These are phyloP conservation scores for Spheniscus mendiculus DNA, from an alignment of 2,113 vertebrate species.

Conservation along the genomic window DNA sequence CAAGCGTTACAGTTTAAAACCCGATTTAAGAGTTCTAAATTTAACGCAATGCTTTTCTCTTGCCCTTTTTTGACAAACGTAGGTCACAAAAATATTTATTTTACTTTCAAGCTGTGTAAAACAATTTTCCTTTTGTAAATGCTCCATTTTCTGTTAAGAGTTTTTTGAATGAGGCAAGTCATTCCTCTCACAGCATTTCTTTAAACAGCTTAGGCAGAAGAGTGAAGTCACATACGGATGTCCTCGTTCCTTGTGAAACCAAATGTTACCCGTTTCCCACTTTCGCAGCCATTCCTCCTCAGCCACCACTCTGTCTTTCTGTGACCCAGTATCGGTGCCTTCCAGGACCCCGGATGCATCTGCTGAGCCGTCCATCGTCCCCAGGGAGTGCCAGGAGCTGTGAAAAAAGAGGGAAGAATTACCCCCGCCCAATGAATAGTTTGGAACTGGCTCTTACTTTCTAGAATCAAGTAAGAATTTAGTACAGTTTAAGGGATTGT, in stretches of 20 bases:
- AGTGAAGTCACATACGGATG: constrained; percentile 75
- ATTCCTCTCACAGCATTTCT: neutral
- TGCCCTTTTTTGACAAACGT: neutral
- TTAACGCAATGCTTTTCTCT: neutral
- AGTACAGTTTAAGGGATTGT: accelerated
- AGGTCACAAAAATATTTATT: neutral
- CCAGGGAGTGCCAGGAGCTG: neutral
- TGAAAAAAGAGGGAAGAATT: neutral
- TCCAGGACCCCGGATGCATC: neutral
- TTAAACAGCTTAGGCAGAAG: neutral
- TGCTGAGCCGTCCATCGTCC: constrained; percentile 26
- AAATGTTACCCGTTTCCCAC: constrained; percentile 75
- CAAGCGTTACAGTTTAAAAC: neutral
- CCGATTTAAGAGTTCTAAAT: neutral
- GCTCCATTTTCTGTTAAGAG: neutral
- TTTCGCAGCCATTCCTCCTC: constrained; percentile 81
- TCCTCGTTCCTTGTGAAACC: constrained; percentile 79
- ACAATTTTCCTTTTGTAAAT: neutral
- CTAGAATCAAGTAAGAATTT: neutral
- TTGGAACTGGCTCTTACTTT: neutral
- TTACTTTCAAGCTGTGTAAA: neutral
- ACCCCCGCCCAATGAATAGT: accelerated
- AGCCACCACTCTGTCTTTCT: constrained; percentile 69
- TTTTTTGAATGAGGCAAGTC: neutral
- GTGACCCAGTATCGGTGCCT: neutral